phyloP scores from a whole-genome alignment of 2,797 vertebrate genomes.

The Acrocephalus scirpaceus region DNA sequence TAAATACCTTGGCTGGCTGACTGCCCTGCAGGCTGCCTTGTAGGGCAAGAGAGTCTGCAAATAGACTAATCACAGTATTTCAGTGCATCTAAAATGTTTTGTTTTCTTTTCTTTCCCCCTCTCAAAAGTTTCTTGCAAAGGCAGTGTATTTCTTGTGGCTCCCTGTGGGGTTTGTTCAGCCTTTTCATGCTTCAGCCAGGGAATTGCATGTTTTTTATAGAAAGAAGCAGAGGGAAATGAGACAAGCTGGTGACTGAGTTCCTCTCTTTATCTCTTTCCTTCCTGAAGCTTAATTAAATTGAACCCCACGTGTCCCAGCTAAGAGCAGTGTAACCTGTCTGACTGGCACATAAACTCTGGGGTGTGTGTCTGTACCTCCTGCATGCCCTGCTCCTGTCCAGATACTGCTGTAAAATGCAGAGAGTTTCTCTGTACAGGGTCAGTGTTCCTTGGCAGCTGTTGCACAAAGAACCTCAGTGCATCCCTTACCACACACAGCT shows the following conservation, averaged over 20 bases:
- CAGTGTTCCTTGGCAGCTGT: fast-evolving
- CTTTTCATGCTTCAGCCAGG: background rate
- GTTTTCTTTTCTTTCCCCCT: background rate
- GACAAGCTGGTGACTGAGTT: background rate
- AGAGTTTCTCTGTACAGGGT: background rate
- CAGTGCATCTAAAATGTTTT: background rate
- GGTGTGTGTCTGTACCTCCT: background rate
- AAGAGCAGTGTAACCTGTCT: background rate
- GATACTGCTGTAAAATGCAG: fast-evolving
- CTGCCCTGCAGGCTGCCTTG: background rate
- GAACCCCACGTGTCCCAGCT: background rate
- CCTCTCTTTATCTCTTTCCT: background rate
- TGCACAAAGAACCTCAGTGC: background rate
- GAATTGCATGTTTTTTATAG: background rate
- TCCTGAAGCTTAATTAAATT: background rate
- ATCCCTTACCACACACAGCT: too few species aligned
- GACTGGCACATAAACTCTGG: background rate
- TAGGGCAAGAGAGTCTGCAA: background rate
- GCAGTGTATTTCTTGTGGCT: background rate
- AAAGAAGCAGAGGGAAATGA: background rate
- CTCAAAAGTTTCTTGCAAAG: background rate
- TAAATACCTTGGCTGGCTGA: background rate
- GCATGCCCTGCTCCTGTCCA: background rate
- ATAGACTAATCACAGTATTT: conserved; percentile 1
- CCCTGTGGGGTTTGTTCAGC: background rate